Evolutionary conservation across 2,797 vertebrate genomes (phyloP).

Genomic region (Arnoldichthys spilopterus): DNA sequence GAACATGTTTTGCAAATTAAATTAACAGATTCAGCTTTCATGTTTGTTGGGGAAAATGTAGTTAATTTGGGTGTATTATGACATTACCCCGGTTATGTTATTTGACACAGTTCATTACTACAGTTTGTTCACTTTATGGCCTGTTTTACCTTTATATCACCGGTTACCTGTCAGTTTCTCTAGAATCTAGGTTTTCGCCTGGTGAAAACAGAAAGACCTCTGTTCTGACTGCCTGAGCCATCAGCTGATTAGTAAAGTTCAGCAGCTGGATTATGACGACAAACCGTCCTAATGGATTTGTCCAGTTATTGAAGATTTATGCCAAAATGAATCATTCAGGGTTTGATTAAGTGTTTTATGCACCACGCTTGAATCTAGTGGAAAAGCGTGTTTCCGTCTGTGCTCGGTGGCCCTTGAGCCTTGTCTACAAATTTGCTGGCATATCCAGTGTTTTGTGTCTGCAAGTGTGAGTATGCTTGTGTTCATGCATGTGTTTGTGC

Average conservation of each 20-base stretch:
- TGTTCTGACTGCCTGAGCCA: conserved; percentile 9
- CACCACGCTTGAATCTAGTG: background rate
- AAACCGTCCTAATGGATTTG: conserved; percentile 23
- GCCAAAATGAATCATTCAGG: background rate
- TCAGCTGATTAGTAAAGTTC: conserved; percentile 46
- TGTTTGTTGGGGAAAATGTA: too few relatives aligned
- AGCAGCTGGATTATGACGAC: conserved; percentile 14
- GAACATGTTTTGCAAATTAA: too few relatives aligned
- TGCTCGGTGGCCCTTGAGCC: conserved; percentile 27
- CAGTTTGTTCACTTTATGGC: background rate
- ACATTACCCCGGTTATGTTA: background rate
- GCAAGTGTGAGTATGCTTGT: conserved; percentile 4
- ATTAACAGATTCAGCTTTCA: too few relatives aligned
- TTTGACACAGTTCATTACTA: background rate
- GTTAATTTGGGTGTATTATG: too few relatives aligned
- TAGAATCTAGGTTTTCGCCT: background rate
- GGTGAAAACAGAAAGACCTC: conserved; percentile 14
- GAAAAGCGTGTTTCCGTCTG: conserved; percentile 5
- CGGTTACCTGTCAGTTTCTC: background rate
- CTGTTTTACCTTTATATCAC: background rate
- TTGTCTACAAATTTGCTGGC: conserved; percentile 51
- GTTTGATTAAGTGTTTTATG: conserved; percentile 12
- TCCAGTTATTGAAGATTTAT: conserved; percentile 24
- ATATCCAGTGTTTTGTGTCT: conserved; percentile 21
- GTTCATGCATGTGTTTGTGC: conserved; percentile 9